Base-by-base conservation (phyloP, 2,797 vertebrate species). In the Labeo calbasu region DNA sequence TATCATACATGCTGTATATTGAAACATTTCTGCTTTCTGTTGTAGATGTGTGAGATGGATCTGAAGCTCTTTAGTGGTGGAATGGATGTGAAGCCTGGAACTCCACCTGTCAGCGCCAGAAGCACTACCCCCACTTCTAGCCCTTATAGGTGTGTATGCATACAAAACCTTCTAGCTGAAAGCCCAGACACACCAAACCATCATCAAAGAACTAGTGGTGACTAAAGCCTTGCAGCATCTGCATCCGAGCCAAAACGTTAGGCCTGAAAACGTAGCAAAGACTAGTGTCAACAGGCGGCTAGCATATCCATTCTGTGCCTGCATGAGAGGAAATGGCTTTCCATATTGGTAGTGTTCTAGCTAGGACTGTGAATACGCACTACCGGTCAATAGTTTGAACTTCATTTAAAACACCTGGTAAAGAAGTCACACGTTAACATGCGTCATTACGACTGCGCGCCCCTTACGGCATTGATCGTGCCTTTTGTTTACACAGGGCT, bases 21-120 rank as follows among this genome's bases (percentile, higher is more conserved):
- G 12, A 77, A 46, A 46, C 5, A 0, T 21, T 78, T 4, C 15
- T 9, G 57, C 23, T 5, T 28, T 91, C 25, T 86, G 9, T 69
- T 50, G 28, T 93, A 99, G 98, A 97, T 99, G 94, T 94, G 96
- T 6, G 98, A 99, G 93, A 97, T 99, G 95, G 98, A 99, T 87
- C 91, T 99, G 81, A 99, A 99, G 90, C 96, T 97, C 61, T 99
- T 98, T 87, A 96, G 96, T 87, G 95, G 96, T 86, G 96, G 96
- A 82, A 98, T 99, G 94, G 98, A 99, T 89, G 93, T 99, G 83
- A 99, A 99, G 90, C 97, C 98, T 85, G 97, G 97, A 87, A 99
- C 98, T 4, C 98, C 98, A 48, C 98, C 98, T 23, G 92, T 98
- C 80, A 88, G 95, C 19, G 96, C 94, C 79, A 95, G 98, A 92